Evolutionary conservation across 2,797 vertebrate genomes (phyloP).

Genomic region (Ataeniobius toweri): DNA sequence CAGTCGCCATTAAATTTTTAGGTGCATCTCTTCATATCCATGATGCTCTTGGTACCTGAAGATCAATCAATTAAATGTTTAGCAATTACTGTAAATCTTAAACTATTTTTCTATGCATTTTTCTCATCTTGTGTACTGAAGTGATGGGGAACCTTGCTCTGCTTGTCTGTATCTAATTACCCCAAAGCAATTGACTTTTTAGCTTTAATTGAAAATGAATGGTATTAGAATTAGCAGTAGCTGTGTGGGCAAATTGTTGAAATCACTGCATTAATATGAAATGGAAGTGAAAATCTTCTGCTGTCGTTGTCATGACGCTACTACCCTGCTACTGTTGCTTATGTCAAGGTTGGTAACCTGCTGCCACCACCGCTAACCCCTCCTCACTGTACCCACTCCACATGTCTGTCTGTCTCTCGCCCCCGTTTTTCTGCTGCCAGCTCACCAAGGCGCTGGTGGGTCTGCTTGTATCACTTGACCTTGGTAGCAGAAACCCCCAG

Average conservation of each 20-base stretch:
- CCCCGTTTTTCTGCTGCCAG: conserved; percentile 59
- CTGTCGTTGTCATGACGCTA: conserved; percentile 30
- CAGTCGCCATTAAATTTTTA: background rate
- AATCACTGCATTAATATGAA: conserved; percentile 88
- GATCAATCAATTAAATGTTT: background rate
- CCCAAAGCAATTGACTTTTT: conserved; percentile 88
- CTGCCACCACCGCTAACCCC: conserved; percentile 64
- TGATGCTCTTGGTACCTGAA: conserved; percentile 46
- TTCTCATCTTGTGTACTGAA: conserved; percentile 53
- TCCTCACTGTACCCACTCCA: conserved; percentile 53
- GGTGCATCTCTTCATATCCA: conserved; percentile 40
- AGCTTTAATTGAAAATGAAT: conserved; percentile 98
- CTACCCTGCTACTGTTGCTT: conserved; percentile 38
- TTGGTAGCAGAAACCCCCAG: conserved; percentile 93
- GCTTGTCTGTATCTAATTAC: conserved; percentile 86
- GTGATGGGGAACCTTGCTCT: conserved; percentile 72
- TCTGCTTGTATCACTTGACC: conserved; percentile 99
- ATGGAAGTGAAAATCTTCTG: conserved; percentile 79
- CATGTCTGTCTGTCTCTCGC: conserved; percentile 45
- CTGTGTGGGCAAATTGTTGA: conserved; percentile 82
- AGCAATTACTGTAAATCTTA: no score
- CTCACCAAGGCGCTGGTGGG: conserved; percentile 95
- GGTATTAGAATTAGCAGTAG: conserved; percentile 77
- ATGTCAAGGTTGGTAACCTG: conserved; percentile 65
- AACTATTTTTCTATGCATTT: background rate